Conservation (phyloP, 2,797 vertebrate species). For the Hydrophis major region DNA sequence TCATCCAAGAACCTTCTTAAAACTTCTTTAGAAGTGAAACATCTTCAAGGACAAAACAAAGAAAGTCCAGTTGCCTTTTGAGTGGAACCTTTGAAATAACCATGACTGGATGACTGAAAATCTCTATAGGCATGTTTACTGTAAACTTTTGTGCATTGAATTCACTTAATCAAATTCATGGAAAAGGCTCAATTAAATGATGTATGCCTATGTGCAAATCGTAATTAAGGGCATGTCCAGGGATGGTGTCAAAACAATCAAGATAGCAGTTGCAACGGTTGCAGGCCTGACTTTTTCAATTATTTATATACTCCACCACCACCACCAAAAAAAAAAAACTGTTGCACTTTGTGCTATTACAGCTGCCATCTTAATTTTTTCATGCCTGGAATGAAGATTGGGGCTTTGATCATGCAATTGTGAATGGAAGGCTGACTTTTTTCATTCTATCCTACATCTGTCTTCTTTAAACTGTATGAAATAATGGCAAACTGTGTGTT, state of each 20-base stretch:
- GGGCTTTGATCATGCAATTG: not conserved
- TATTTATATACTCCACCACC: not conserved
- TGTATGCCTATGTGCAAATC: not conserved
- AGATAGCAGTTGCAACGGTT: not conserved
- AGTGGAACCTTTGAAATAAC: not conserved
- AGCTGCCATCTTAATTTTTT: not conserved
- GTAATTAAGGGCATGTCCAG: not conserved
- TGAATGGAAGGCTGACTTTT: not conserved
- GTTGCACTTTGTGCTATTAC: not conserved
- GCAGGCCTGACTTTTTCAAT: not conserved
- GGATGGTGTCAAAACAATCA: not conserved
- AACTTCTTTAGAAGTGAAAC: not conserved
- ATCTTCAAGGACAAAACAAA: not conserved
- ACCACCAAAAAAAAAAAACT: not conserved
- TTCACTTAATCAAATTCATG: not conserved
- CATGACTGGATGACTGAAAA: not conserved
- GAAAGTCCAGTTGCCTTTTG: not conserved
- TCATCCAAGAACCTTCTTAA: not conserved
- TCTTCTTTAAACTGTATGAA: conserved; percentile 11
- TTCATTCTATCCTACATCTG: not conserved
- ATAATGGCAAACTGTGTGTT: not conserved
- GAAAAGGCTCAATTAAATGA: not conserved
- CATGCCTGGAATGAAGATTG: not conserved
- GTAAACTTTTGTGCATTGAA: not conserved
- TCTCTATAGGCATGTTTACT: not conserved